phyloP scores from a whole-genome alignment of 2,113 vertebrate genomes.

The Lichenostomus cassidix region DNA sequence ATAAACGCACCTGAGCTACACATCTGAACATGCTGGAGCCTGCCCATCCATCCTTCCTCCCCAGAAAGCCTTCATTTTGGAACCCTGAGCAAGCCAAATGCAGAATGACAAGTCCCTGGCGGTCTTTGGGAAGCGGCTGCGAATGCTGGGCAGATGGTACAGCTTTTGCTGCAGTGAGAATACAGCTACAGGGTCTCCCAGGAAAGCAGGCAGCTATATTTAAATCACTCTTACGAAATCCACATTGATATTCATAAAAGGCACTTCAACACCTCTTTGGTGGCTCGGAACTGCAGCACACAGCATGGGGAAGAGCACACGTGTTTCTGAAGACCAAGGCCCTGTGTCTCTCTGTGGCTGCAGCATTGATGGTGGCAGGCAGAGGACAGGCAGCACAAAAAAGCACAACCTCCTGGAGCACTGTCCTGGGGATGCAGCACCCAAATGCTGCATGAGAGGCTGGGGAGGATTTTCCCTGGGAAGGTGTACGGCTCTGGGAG shows the following conservation, averaged over 20 bases:
- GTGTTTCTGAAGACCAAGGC: background rate
- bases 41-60: background rate
- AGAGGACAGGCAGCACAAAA: rapidly evolving
- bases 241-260: constrained; percentile 38
- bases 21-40: background rate
- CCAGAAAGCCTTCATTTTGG: background rate
- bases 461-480: background rate
- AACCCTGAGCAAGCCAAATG: background rate
- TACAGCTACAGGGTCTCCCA: constrained; percentile 27
- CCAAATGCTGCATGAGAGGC: background rate
- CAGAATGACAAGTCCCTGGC: background rate
- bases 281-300: background rate
- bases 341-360: background rate
- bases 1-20: background rate
- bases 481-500: background rate
- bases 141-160: constrained; percentile 39
- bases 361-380: rapidly evolving
- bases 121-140: background rate
- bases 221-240: constrained; percentile 40
- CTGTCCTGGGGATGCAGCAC: background rate
- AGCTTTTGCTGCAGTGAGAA: constrained; percentile 33
- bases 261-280: background rate
- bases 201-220: constrained; percentile 50
- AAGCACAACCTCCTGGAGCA: background rate
- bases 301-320: background rate